Percentiles rank a stretch among this genome's conserved stretches.
These are phyloP conservation scores for Laticauda laticaudata DNA, from an alignment of 2,113 vertebrate genomes.

Conservation along the genomic window DNA sequence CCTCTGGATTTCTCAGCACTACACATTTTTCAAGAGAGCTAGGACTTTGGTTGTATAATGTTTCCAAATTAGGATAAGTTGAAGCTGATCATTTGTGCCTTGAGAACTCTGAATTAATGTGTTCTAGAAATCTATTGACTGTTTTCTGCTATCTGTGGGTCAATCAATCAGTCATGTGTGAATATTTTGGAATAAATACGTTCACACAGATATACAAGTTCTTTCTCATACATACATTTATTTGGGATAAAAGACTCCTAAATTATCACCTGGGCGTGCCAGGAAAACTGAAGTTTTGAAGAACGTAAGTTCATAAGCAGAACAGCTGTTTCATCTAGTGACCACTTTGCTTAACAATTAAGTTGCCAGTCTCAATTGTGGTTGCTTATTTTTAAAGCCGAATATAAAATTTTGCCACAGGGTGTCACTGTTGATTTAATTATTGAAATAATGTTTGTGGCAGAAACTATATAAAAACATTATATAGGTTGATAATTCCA, in stretches of 20 bases:
- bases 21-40: neutral
- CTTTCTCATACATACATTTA: neutral
- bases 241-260: neutral
- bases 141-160: neutral
- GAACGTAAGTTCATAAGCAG: neutral
- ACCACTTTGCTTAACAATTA: neutral
- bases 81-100: neutral
- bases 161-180: neutral
- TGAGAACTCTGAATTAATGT: neutral
- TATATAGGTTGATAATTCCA: neutral
- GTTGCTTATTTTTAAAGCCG: neutral
- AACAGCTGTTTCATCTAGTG: neutral
- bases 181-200: neutral
- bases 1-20: neutral
- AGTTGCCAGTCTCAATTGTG: neutral
- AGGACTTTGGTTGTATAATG: neutral
- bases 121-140: neutral
- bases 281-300: neutral
- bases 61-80: neutral
- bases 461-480: neutral
- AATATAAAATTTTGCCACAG: slow-evolving; percentile 6
- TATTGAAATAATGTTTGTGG: neutral
- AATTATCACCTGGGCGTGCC: neutral
- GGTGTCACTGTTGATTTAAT: slow-evolving; percentile 30
- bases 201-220: neutral